Percentiles rank a stretch among this genome's conserved stretches.
Conservation (phyloP, 2,797 vertebrate species). For the Graptemys geographica region DNA sequence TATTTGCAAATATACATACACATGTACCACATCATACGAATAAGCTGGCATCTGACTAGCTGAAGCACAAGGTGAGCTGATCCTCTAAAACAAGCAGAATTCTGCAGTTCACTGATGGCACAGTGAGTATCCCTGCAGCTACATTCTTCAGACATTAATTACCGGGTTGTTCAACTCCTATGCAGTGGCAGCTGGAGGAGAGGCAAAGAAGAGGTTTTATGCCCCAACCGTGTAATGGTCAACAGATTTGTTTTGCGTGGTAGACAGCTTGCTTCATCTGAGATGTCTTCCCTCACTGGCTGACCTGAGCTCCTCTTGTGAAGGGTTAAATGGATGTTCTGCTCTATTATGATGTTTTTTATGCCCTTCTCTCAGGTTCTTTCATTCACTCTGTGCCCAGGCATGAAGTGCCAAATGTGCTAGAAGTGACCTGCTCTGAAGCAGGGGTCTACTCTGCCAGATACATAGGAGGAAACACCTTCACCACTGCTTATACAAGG, state of each 20-base stretch:
- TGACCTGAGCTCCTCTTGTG: neutral
- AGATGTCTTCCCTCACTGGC: neutral
- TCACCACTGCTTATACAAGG: conserved; percentile 86
- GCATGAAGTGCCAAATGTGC: conserved; percentile 81
- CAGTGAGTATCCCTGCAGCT: neutral
- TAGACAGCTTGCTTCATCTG: neutral
- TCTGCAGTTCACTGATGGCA: neutral
- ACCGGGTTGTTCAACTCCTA: neutral
- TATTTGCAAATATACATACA: neutral
- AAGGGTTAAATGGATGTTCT: neutral
- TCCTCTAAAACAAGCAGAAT: neutral
- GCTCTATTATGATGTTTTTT: neutral
- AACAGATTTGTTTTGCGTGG: neutral
- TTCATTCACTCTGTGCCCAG: conserved; percentile 86
- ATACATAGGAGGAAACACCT: conserved; percentile 86
- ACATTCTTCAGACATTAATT: neutral
- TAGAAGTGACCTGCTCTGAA: conserved; percentile 78
- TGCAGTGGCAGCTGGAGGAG: neutral
- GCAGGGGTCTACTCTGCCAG: conserved; percentile 87
- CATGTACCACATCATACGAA: neutral
- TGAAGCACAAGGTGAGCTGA: neutral
- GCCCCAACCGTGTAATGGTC: neutral
- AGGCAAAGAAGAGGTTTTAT: neutral
- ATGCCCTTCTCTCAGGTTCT: conserved; percentile 74
- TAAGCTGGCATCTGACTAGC: neutral